A percentile compares a stretch with the other conserved stretches of the same genome.
Conservation (phyloP, 2,113 vertebrate species). For the Pluvialis apricaria region DNA sequence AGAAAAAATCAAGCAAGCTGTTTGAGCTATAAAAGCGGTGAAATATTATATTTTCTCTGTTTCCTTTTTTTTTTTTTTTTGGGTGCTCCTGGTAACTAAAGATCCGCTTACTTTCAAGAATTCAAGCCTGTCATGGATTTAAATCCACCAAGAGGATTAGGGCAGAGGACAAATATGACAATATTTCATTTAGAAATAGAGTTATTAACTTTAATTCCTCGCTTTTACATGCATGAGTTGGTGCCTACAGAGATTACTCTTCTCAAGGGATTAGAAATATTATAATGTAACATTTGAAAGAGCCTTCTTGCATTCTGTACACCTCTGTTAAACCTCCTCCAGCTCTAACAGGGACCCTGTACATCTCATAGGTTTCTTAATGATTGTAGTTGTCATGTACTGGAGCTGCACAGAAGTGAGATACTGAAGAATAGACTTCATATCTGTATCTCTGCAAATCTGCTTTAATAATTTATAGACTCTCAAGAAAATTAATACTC, state of each 20-base stretch:
- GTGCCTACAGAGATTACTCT: conserved; percentile 12
- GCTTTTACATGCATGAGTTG: conserved; percentile 31
- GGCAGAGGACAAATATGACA: conserved; percentile 29
- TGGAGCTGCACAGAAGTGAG: not conserved
- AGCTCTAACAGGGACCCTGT: not conserved
- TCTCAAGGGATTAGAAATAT: conserved; percentile 32
- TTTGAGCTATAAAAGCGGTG: not conserved
- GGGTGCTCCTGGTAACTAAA: not conserved
- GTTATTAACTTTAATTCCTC: conserved; percentile 53
- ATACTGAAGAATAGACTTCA: not conserved
- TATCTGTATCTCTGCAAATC: not conserved
- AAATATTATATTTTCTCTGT: not conserved
- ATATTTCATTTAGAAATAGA: conserved; percentile 53
- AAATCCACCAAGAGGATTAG: conserved; percentile 37
- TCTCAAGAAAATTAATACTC: not conserved
- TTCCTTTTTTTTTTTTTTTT: not conserved
- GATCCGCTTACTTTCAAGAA: not conserved
- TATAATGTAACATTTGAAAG: conserved; percentile 11
- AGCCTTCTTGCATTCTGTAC: not conserved
- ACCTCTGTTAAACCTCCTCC: not conserved
- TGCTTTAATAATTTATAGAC: not conserved
- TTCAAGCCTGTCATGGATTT: conserved; percentile 23
- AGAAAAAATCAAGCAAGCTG: conserved; percentile 24
- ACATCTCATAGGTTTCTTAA: not conserved
- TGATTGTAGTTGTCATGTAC: not conserved